Evolutionary conservation across 2,797 vertebrate genomes (phyloP).

Genomic region (Clamator glandarius): DNA sequence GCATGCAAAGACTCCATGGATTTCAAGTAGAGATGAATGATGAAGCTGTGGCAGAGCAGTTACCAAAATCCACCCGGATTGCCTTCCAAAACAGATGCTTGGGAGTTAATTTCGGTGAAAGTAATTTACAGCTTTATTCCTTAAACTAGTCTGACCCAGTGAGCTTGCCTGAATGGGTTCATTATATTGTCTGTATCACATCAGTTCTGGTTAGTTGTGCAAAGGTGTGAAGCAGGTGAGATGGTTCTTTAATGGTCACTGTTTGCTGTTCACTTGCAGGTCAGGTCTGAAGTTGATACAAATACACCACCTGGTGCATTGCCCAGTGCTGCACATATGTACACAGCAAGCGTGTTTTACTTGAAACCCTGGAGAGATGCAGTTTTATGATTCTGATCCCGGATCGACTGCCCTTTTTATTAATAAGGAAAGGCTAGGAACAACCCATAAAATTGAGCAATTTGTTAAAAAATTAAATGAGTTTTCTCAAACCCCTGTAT

Average conservation of each 20-base stretch:
- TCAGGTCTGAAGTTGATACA: not conserved
- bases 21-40: not conserved
- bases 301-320: accelerated
- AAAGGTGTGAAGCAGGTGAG: not conserved
- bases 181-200: accelerated
- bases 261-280: not conserved
- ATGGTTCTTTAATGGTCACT: not conserved
- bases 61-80: not conserved
- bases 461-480: too few relatives aligned
- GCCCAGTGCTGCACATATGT: accelerated
- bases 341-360: accelerated
- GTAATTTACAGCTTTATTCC: not conserved
- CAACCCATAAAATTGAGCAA: not conserved
- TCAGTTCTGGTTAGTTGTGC: not conserved
- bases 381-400: not conserved
- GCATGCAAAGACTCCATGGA: too few relatives aligned
- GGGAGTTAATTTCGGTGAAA: not conserved
- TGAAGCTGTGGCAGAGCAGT: not conserved
- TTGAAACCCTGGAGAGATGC: not conserved
- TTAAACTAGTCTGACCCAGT: not conserved
- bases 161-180: not conserved
- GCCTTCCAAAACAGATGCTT: not conserved
- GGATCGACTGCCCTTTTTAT: not conserved
- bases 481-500: not conserved
- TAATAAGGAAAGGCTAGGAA: not conserved